Conservation (phyloP, 2,888 invertebrate species). For the Rhodophaea formosa region DNA sequence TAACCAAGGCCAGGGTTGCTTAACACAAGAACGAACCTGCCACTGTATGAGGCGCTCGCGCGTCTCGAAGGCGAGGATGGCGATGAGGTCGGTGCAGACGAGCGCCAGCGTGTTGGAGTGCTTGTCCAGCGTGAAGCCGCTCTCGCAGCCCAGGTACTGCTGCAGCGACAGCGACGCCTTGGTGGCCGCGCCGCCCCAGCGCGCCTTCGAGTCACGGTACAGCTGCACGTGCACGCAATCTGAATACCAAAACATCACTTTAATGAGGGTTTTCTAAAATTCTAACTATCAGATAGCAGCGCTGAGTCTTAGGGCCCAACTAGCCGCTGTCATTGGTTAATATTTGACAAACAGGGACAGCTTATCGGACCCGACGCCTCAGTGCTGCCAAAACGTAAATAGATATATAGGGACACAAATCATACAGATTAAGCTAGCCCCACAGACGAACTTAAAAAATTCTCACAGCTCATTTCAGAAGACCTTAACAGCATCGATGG, state of each 20-base stretch:
- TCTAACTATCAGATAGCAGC: too few species aligned
- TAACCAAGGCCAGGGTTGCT: too few species aligned
- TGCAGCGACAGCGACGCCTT: slow-evolving; percentile 92
- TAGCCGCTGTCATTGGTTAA: too few species aligned
- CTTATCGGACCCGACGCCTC: too few species aligned
- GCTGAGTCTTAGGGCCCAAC: too few species aligned
- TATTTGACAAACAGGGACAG: too few species aligned
- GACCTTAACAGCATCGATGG: too few species aligned
- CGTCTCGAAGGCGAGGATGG: slow-evolving; percentile 92
- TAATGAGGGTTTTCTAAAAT: background rate
- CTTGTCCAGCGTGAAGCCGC: slow-evolving; percentile 93
- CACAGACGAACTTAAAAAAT: too few species aligned
- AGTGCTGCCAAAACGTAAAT: too few species aligned
- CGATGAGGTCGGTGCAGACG: slow-evolving; percentile 91
- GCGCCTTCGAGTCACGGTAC: slow-evolving; percentile 90
- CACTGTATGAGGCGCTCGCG: slow-evolving; percentile 93
- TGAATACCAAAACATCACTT: slow-evolving; percentile 54
- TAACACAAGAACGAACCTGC: slow-evolving; percentile 75
- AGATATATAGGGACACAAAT: too few species aligned
- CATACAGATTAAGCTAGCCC: too few species aligned
- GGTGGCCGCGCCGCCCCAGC: slow-evolving; percentile 77
- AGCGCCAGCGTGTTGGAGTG: slow-evolving; percentile 95
- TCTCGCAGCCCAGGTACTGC: slow-evolving; percentile 91
- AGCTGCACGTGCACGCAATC: slow-evolving; percentile 94
- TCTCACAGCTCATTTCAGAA: too few species aligned